Conservation (phyloP, 37 sponge, comb jelly and placozoan species). For the Geodia barretti region DNA sequence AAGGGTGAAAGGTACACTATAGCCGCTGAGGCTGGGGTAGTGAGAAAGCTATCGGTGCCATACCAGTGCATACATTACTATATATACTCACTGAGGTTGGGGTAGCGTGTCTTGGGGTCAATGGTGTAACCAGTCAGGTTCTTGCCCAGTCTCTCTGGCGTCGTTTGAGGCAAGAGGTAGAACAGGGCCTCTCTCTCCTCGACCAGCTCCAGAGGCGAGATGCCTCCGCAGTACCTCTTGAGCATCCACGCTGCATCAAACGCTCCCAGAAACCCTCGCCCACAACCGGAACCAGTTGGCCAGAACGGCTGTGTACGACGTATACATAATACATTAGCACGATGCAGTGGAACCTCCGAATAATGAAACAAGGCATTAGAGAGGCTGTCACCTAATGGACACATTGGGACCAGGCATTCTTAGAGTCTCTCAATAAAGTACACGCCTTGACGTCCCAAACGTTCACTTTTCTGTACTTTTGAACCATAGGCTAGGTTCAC, state of each 20-base stretch:
- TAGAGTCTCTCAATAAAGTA: no score
- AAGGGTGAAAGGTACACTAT: no score
- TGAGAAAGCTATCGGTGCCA: no score
- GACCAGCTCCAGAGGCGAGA: conserved; percentile 63
- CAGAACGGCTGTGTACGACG: conserved; percentile 84
- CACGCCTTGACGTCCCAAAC: no score
- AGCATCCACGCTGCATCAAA: conserved; percentile 95
- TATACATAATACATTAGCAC: background rate
- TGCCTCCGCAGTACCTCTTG: conserved; percentile 72
- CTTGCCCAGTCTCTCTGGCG: conserved; percentile 64
- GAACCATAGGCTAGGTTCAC: no score
- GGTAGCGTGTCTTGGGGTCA: conserved; percentile 88
- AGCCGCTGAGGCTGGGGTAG: no score
- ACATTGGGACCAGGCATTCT: no score
- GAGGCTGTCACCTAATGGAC: no score
- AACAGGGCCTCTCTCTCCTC: conserved; percentile 77
- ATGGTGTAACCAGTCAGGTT: conserved; percentile 72
- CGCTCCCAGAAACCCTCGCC: conserved; percentile 86
- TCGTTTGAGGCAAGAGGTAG: conserved; percentile 85
- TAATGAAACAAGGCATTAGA: background rate
- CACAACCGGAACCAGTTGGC: conserved; percentile 95
- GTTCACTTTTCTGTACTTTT: no score
- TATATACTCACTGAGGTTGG: conserved; percentile 21
- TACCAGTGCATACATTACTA: no score
- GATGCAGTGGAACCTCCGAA: background rate